These are phyloP conservation scores for Leucoraja ocellata DNA, from an alignment of 2,797 vertebrate genomes.

Conservation along the genomic window DNA sequence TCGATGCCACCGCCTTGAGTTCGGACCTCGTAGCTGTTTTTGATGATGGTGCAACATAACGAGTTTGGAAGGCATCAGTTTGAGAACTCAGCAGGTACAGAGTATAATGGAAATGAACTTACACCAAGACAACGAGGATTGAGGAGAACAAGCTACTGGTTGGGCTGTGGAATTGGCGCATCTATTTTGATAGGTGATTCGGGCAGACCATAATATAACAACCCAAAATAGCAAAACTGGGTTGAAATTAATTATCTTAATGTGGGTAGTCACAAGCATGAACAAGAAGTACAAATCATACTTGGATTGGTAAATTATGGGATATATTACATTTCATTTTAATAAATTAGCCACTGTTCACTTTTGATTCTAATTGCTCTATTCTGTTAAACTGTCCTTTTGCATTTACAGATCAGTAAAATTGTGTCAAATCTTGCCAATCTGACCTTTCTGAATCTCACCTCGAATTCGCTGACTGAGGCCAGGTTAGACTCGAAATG, in stretches of 20 bases:
- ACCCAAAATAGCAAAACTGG: background rate
- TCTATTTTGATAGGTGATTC: background rate
- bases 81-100: background rate
- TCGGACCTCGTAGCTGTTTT: too few species aligned
- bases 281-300: background rate
- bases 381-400: background rate
- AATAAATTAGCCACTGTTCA: background rate
- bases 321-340: background rate
- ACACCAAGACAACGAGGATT: background rate
- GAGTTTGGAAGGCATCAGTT: background rate
- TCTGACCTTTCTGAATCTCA: constrained; percentile 93
- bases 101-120: background rate
- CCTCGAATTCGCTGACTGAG: constrained; percentile 85
- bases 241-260: background rate
- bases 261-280: background rate
- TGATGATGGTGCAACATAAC: too few species aligned
- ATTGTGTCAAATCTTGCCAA: constrained; percentile 89
- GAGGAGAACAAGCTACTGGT: background rate
- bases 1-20: too few species aligned
- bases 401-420: constrained; percentile 75
- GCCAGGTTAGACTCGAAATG: constrained; percentile 72
- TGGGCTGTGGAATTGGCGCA: background rate
- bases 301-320: background rate
- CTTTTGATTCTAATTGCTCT: background rate
- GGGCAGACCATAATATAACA: background rate